Conservation (phyloP, 2,888 invertebrate genomes). For the Athalia rosae region DNA sequence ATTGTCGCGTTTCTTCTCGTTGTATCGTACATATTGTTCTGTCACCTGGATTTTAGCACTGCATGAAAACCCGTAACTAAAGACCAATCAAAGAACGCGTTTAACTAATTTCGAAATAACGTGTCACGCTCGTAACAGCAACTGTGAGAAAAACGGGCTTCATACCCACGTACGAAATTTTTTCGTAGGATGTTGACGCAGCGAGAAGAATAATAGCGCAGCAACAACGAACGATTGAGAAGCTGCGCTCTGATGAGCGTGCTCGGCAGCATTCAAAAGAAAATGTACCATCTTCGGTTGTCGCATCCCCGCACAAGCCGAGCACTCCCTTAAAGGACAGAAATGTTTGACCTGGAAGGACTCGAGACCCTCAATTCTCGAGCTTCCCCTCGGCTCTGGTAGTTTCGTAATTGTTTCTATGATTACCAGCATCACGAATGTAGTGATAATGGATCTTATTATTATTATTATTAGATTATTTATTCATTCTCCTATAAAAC, state of each 20-base stretch:
- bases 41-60: conserved; percentile 39
- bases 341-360: conserved; percentile 61
- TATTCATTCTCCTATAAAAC: conserved; percentile 27
- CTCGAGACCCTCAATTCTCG: not conserved
- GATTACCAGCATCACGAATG: not conserved
- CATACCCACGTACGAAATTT: not conserved
- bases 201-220: conserved; percentile 61
- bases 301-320: conserved; percentile 69
- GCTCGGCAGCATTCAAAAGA: conserved; percentile 68
- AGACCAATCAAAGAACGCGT: no score
- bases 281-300: conserved; percentile 71
- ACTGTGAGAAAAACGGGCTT: not conserved
- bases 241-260: conserved; percentile 69
- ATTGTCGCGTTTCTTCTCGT: conserved; percentile 53
- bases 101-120: no score
- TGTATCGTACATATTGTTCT: conserved; percentile 58
- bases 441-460: not conserved
- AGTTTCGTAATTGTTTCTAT: conserved; percentile 12
- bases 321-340: conserved; percentile 73
- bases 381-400: not conserved
- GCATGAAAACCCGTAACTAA: no score
- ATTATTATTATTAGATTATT: conserved; percentile 26
- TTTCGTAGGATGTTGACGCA: conserved; percentile 40
- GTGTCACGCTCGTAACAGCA: no score
- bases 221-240: conserved; percentile 72